Conservation (phyloP, 2,113 vertebrate genomes). For the Axis porcinus region DNA sequence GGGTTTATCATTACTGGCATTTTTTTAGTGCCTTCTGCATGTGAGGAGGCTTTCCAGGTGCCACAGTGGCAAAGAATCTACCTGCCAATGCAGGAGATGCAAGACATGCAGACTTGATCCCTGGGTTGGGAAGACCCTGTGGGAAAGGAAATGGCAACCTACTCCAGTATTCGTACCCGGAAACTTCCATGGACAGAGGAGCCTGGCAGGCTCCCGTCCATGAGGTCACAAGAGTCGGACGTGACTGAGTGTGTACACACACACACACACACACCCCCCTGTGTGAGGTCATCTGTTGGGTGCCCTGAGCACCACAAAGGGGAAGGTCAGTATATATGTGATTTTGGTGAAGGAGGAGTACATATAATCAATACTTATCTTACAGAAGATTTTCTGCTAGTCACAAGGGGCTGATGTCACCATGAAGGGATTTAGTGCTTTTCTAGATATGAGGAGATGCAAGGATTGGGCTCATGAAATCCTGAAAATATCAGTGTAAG, state of each 20-base stretch:
- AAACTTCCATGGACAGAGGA: background rate
- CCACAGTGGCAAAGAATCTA: background rate
- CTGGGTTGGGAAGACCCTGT: background rate
- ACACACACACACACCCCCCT: background rate
- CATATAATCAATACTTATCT: background rate
- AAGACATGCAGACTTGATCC: background rate
- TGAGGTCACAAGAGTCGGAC: accelerated
- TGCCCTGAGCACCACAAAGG: background rate
- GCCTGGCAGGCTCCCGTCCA: background rate
- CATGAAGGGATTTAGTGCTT: background rate
- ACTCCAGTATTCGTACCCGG: background rate
- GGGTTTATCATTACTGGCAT: background rate
- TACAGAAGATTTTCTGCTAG: background rate
- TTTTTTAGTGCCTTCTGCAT: background rate
- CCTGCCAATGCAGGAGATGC: background rate
- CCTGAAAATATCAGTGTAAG: background rate
- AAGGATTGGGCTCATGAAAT: background rate
- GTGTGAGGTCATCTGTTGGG: background rate
- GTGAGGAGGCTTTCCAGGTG: background rate
- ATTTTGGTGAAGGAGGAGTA: background rate
- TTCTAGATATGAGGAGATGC: background rate
- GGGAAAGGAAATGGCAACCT: background rate
- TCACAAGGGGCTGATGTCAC: background rate
- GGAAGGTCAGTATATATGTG: background rate
- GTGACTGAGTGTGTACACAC: accelerated